These are phyloP conservation scores for Montipora capitata DNA, from an alignment of 92 coral and sea anemone genomes.

Conservation along the genomic window DNA sequence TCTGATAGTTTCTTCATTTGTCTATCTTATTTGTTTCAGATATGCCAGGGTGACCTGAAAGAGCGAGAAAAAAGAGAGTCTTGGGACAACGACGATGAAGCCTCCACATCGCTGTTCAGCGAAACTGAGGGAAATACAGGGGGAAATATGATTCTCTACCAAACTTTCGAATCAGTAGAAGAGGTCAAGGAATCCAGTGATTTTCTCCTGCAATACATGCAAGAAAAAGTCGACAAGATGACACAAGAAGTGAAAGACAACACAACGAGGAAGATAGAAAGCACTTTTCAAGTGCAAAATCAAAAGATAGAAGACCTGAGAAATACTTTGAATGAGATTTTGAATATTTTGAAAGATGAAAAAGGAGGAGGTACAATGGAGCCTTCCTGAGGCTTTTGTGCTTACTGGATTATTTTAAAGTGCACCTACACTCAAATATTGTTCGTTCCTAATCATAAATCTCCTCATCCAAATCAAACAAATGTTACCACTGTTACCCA, in stretches of 20 bases:
- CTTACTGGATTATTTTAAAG: background rate
- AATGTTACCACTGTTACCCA: no score
- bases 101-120: background rate
- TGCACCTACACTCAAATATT: no score
- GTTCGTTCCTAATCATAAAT: no score
- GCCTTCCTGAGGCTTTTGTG: background rate
- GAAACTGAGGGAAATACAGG: background rate
- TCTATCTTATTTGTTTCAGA: background rate
- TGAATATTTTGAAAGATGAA: conserved; percentile 19
- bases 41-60: conserved; percentile 9
- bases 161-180: conserved; percentile 34
- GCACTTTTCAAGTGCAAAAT: conserved; percentile 7
- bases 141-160: conserved; percentile 11
- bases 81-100: background rate
- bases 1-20: no score
- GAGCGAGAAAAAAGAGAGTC: background rate
- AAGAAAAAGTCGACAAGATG: background rate
- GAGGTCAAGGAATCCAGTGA: conserved; percentile 28
- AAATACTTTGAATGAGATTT: conserved; percentile 18
- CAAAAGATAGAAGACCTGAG: conserved; percentile 16
- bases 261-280: background rate
- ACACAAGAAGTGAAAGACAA: background rate
- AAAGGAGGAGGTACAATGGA: background rate
- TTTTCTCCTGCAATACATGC: background rate
- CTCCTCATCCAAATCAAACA: no score